Evolutionary conservation across 2,113 vertebrate species (phyloP).

Genomic region (Pipa parva): DNA sequence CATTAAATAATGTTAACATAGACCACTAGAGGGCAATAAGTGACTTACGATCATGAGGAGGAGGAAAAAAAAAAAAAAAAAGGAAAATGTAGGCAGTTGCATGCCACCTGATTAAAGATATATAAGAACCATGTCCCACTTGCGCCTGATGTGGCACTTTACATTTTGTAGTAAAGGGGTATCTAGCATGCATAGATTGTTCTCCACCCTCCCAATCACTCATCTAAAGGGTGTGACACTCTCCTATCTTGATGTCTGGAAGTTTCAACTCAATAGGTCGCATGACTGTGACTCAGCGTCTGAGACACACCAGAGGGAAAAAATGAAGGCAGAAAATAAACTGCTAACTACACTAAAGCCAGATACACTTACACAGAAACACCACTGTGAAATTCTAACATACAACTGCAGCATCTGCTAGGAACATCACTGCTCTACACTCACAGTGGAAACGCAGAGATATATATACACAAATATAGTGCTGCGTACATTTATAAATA

Average conservation of each 20-base stretch:
- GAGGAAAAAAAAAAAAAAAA: neutral
- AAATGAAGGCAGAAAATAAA: too few species aligned
- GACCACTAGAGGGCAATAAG: neutral
- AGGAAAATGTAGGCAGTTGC: neutral
- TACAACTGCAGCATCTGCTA: too few species aligned
- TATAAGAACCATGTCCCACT: neutral
- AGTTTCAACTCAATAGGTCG: conserved; percentile 4
- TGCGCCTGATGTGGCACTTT: neutral
- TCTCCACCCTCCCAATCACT: neutral
- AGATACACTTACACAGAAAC: too few species aligned
- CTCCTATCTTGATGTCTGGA: conserved; percentile 3
- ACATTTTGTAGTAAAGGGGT: neutral
- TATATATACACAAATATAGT: too few species aligned
- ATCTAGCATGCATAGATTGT: neutral
- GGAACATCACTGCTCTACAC: too few species aligned
- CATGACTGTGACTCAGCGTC: conserved; percentile 33
- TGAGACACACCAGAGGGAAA: too few species aligned
- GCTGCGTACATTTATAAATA: too few species aligned
- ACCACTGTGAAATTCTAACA: too few species aligned
- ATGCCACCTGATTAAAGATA: neutral
- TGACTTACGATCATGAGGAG: neutral
- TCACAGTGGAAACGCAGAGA: too few species aligned
- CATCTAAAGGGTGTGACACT: neutral
- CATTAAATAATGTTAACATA: neutral
- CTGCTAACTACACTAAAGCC: too few species aligned